Evolutionary conservation across 1,140 invertebrate genomes (phyloP), one percentile per base, ranked within the genome.

Genomic region (Marisa cornuarietis): DNA sequence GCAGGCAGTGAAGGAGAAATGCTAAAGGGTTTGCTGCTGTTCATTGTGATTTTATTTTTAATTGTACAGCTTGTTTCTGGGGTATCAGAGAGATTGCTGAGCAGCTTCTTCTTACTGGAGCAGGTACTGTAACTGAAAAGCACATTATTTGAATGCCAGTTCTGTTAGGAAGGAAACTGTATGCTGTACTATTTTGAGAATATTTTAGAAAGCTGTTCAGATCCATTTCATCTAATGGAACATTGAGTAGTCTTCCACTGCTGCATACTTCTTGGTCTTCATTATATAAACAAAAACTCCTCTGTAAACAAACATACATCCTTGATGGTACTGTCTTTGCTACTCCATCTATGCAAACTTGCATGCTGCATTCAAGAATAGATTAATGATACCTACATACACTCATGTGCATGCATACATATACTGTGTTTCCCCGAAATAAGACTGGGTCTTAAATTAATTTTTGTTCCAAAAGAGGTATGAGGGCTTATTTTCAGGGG

Each of bases 31-130:
- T 62, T 62, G 58, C 65, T n/a, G 20, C 5, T 72, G n/a, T 26
- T 68, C 0, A 24, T 65, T 77, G 26, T 61, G 49, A 71, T 71
- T 31, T 75, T 68, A 24, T 8, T 69, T 52, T 63, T 75, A 69
- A 16, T 79, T 42, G 83, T 85, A 66, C 80, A 88, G 87, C 86
- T 49, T 83, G 85, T 83, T 88, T 88, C 80, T 88, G 87, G 87
- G 87, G 87, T n/a, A 83, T 87, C 24, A 86, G 80, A 80, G 86
- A 88, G 63, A 81, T 85, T 76, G 87, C 84, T 18, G 79, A 82
- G 42, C 69, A 83, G 20, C 72, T 88, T 2, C 62, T 88, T 20
- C 79, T 83, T 22, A 77, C 76, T 66, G 84, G 83, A 69, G 77
- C 79, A 78, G 79, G 85, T 87, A 78, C 75, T 82, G 66, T 20